phyloP scores from a whole-genome alignment of 2,113 vertebrate genomes.

The Ondatra zibethicus region DNA sequence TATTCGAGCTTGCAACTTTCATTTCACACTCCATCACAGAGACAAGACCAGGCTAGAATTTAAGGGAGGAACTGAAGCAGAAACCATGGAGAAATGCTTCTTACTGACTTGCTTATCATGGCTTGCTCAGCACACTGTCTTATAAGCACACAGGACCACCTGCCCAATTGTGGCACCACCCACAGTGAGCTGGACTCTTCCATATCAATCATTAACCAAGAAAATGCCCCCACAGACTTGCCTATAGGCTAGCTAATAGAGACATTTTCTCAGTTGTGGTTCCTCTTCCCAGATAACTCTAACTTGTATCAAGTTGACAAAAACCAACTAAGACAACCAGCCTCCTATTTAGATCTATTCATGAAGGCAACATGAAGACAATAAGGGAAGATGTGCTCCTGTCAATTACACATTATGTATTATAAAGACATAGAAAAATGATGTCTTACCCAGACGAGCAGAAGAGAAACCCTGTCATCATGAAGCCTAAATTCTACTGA shows the following conservation, averaged over 20 bases:
- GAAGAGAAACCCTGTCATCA: neutral
- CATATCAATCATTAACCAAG: neutral
- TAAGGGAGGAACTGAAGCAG: neutral
- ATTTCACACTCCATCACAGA: neutral
- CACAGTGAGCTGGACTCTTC: neutral
- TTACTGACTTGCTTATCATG: neutral
- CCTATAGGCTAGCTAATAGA: neutral
- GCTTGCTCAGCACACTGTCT: neutral
- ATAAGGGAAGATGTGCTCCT: neutral
- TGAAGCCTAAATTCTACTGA: constrained; percentile 49
- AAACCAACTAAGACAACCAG: neutral
- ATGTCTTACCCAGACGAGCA: neutral
- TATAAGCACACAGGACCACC: neutral
- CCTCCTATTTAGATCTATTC: neutral
- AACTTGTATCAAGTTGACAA: neutral
- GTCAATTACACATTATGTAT: neutral
- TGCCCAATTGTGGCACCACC: neutral
- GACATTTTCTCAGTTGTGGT: neutral
- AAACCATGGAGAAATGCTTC: neutral
- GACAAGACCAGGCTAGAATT: neutral
- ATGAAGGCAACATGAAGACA: neutral
- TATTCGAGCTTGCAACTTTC: neutral
- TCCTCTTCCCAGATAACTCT: neutral
- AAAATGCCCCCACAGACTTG: neutral
- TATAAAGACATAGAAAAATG: constrained; percentile 46